Base-by-base conservation (phyloP, 2,113 vertebrate genomes). In the Syngnathus floridae region DNA sequence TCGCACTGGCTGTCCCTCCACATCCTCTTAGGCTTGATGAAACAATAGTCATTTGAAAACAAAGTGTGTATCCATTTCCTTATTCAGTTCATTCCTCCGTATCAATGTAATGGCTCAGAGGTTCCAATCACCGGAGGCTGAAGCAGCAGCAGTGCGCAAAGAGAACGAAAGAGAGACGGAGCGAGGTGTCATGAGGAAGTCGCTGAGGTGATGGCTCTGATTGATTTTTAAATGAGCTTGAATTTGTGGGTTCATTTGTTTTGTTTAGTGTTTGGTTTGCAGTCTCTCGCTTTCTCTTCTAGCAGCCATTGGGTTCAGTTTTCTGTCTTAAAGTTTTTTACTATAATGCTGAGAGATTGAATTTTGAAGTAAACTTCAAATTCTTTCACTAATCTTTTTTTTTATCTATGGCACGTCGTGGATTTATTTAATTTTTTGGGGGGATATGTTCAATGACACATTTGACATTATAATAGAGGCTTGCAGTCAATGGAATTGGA, bases 201-300 rank as follows among this genome's bases (percentile, higher is more conserved):
- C 22, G 22, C 66, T 6, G 70, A 73, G 78, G 72, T 73, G 71
- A 74, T 22, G 70, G 26, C 73, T 66, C 80, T 65, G 72, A 82
- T 82, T 76, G 71, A 80, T 80, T 81, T 83, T 84, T 77, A 78
- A 77, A 82, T 75, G 14, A 78, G 73, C 62, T 74, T 16, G 31
- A 76, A 79, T 76, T 67, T 72, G 55, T 54, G 65, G 62, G 43
- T 70, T 74, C 72, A 73, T 73, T 81, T 51, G 68, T 13, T 65
- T 66, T 59, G 67, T 41, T 70, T 57, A 51, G 70, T 55, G 48
- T 61, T 43, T 56, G 12, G 31, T 36, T 38, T 46, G 45, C 21
- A 26, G 11, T 58, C 36, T 54, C 59, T 8, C 7, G 3, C 8
- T 11, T 41, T 11, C 40, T 41, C 8, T 41, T 41, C 40, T 41